phyloP scores from a whole-genome alignment of 2,888 invertebrate genomes.

The Pandemis heparana region DNA sequence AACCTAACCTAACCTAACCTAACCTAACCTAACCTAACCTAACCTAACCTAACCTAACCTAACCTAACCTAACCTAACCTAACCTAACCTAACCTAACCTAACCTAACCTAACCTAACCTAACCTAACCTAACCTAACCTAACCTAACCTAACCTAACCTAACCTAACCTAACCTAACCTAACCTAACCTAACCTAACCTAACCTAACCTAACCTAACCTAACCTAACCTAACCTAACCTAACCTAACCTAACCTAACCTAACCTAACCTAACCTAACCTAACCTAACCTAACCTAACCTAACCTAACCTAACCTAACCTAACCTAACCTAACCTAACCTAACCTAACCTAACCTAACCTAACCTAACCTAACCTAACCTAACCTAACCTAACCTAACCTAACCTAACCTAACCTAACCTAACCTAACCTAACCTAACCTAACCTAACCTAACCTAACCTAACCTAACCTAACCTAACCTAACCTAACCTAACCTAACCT shows the following conservation, averaged over 20 bases:
- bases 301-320: constrained; percentile 43
- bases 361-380: constrained; percentile 38
- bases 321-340: constrained; percentile 43
- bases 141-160: constrained; percentile 43
- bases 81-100: constrained; percentile 42
- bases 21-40: constrained; percentile 36
- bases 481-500: constrained; percentile 32
- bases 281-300: constrained; percentile 32
- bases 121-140: constrained; percentile 44
- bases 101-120: constrained; percentile 45
- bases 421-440: constrained; percentile 44
- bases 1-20: constrained; percentile 22
- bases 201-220: constrained; percentile 44
- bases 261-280: constrained; percentile 29
- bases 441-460: constrained; percentile 45
- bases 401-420: constrained; percentile 44
- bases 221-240: constrained; percentile 44
- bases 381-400: constrained; percentile 43
- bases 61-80: constrained; percentile 44
- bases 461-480: constrained; percentile 29
- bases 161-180: constrained; percentile 44
- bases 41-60: constrained; percentile 43
- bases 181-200: constrained; percentile 43
- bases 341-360: constrained; percentile 43
- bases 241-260: constrained; percentile 45